Evolutionary conservation across 2,888 invertebrate species (phyloP), one percentile per base, ranked within the genome.

Genomic region (Theretra japonica): DNA sequence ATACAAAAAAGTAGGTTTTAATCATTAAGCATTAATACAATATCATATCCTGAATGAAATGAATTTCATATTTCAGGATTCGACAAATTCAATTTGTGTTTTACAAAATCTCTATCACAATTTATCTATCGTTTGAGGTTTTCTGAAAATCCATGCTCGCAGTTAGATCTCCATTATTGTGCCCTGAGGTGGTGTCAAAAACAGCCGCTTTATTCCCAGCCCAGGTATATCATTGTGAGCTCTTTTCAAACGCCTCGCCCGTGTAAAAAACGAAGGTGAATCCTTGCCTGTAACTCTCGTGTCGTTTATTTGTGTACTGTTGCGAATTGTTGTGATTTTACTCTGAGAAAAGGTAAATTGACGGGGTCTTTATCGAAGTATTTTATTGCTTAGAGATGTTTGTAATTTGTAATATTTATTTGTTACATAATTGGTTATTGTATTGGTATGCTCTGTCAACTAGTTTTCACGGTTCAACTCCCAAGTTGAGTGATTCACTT

Each of bases 171-270:
- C 7, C 41, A n/a, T 62, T 33, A 62, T 41, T 21, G 23, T 65
- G 41, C 41, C 65, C 48, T 65, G 65, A 21, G 65, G 65, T 17
- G 17, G 65, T 48, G 62, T 62, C 62, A 41, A 62, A 60, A 62
- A 62, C 65, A 7, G 6, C 48, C 48, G 65, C 48, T 23, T 65
- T 65, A 65, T 65, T 48, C 23, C 62, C 33, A 21, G 41, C 33
- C 11, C 11, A 41, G 41, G 48, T 65, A 6, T 53, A 33, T 60
- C 41, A 62, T 62, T 41, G 23, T 62, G 48, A 48, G 23, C 65
- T 48, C 48, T 41, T 65, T 65, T 48, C 41, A 48, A 65, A 17
- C 17, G 21, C 17, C n/a, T 21, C 41, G 30, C n/a, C 21, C 21
- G 41, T 25, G 48, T 41, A 65, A 48, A 62, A 65, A 48, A 23